phyloP scores from a whole-genome alignment of 2,888 invertebrate species.

The Aspidapion aeneum region DNA sequence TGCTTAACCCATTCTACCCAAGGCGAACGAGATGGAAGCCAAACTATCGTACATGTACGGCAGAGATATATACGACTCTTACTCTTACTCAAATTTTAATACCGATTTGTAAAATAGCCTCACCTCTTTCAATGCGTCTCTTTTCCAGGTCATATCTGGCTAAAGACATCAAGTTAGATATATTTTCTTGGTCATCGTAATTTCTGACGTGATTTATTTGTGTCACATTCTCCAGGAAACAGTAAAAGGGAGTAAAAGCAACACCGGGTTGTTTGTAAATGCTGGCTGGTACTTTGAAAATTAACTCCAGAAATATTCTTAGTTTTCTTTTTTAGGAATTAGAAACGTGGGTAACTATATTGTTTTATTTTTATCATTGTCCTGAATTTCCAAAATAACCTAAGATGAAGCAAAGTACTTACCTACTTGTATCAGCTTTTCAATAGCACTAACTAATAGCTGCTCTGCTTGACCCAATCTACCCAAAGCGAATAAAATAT shows the following conservation, averaged over 20 bases:
- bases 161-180: slow-evolving; percentile 42
- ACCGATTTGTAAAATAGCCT: slow-evolving; percentile 44
- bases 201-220: slow-evolving; percentile 17
- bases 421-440: slow-evolving; percentile 43
- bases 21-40: slow-evolving; percentile 45
- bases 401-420: no score
- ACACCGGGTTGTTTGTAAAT: no score
- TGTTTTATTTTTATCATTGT: no score
- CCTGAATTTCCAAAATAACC: no score
- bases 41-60: slow-evolving; percentile 48
- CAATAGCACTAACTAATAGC: slow-evolving; percentile 43
- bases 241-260: slow-evolving; percentile 14
- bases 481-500: slow-evolving; percentile 46
- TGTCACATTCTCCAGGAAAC: slow-evolving; percentile 1
- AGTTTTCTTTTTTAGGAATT: no score
- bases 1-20: slow-evolving; percentile 45
- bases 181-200: slow-evolving; percentile 43
- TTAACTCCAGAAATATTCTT: no score
- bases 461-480: slow-evolving; percentile 45
- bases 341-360: no score
- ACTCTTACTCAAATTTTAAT: slow-evolving; percentile 46
- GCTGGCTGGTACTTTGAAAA: no score
- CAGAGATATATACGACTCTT: slow-evolving; percentile 41
- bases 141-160: slow-evolving; percentile 43
- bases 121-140: slow-evolving; percentile 44